These are phyloP conservation scores for Platysternon megacephalum DNA, from an alignment of 2,113 vertebrate genomes.

Conservation along the genomic window DNA sequence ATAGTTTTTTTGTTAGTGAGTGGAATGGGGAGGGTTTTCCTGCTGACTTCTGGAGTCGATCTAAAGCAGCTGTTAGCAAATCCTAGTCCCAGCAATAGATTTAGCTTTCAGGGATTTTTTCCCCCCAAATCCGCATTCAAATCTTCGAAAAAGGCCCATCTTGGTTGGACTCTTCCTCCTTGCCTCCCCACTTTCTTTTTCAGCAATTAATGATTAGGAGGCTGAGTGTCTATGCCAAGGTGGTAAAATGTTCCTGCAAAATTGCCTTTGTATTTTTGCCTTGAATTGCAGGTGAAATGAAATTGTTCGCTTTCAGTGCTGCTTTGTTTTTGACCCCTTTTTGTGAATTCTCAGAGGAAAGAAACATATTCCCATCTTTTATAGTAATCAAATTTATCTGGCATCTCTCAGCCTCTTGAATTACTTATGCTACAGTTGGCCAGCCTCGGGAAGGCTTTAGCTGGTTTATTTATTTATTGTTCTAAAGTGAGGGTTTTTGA, in stretches of 20 bases:
- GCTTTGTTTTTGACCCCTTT: constrained; percentile 90
- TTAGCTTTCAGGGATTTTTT: constrained; percentile 74
- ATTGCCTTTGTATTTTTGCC: constrained; percentile 82
- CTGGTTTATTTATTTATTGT: constrained; percentile 88
- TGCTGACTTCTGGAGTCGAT: constrained; percentile 77
- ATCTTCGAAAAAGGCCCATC: constrained; percentile 76
- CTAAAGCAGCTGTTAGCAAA: constrained; percentile 77
- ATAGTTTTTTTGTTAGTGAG: constrained; percentile 25
- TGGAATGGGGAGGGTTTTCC: constrained; percentile 63
- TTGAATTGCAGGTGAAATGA: constrained; percentile 81
- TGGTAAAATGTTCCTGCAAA: constrained; percentile 80
- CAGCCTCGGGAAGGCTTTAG: constrained; percentile 81
- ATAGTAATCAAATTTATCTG: constrained; percentile 95
- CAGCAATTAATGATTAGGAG: constrained; percentile 82
- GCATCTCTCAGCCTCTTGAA: constrained; percentile 87
- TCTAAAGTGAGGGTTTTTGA: constrained; percentile 88
- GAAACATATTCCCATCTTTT: constrained; percentile 90
- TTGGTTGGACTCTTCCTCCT: constrained; percentile 75
- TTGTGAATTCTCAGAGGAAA: constrained; percentile 88
- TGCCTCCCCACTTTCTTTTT: constrained; percentile 77
- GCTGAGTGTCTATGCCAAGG: constrained; percentile 78
- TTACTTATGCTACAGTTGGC: constrained; percentile 88
- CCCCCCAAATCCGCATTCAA: constrained; percentile 78
- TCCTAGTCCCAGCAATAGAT: constrained; percentile 75
- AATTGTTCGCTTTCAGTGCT: constrained; percentile 83